Base-by-base conservation (phyloP, 2,797 vertebrate species). In the Schizopygopsis pylzovi region DNA sequence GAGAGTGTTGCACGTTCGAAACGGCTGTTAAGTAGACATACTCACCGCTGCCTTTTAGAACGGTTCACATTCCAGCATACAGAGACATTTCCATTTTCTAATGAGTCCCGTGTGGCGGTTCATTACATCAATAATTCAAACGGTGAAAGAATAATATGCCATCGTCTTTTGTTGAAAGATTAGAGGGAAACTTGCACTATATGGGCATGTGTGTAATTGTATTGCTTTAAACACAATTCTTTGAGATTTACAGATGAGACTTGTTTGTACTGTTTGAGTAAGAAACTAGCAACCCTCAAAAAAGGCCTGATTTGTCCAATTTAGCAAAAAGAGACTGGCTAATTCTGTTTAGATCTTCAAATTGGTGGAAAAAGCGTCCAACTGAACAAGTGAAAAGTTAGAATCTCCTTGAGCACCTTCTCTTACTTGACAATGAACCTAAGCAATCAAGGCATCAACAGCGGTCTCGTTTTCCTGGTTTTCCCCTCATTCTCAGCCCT, bases 51-150 rank as follows among this genome's bases (percentile, higher is more conserved):
- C 92, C 92, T 93, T 94, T 93, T 93, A 87, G 79, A 86, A 91
- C 89, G 88, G 89, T 92, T 83, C 87, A 83, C 91, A 91, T 92
- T 93, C 92, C 92, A 91, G 93, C 91, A 92, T 92, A 93, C 93
- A 93, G 89, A 92, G 87, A 92, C 93, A 93, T 93, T 91, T 92
- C 92, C 91, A 92, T 94, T 91, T 94, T 93, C 92, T 93, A 93
- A 93, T 92, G 93, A 93, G 90, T 63, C 89, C 92, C 92, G 81
- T 73, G 77, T 92, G 92, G 88, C 92, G 91, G 90, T 91, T 92
- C 90, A 92, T 92, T 92, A 93, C 91, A 94, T 94, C 89, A 92
- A 94, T 94, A 92, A 94, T 94, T 92, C 86, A 94, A 87, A 79
- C 83, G 89, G 90, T 89, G 92, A 88, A 90, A 92, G 84, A 89